These are phyloP conservation scores for Baccha elongata DNA, from an alignment of 2,888 invertebrate species.

Conservation along the genomic window DNA sequence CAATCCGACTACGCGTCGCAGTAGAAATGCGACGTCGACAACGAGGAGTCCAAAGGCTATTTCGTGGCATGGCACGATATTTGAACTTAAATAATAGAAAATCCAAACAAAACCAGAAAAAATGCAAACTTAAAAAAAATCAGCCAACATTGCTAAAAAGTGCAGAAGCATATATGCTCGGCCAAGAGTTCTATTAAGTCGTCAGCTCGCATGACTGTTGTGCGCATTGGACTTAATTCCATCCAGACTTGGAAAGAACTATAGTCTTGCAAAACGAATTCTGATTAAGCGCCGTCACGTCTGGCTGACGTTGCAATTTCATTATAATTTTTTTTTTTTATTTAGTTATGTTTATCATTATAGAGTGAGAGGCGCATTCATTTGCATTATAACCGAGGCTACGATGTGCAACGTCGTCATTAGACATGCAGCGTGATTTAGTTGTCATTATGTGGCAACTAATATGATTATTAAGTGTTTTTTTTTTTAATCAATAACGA, in stretches of 20 bases:
- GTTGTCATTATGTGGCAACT: slow-evolving; percentile 52
- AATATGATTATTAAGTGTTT: slow-evolving; percentile 39
- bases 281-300: slow-evolving; percentile 76
- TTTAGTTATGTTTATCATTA: slow-evolving; percentile 60
- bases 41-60: slow-evolving; percentile 4
- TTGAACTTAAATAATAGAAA: slow-evolving; percentile 49
- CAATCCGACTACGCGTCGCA: slow-evolving; percentile 16
- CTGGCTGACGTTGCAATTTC: slow-evolving; percentile 74
- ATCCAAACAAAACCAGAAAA: slow-evolving; percentile 1
- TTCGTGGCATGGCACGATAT: slow-evolving; percentile 27
- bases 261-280: slow-evolving; percentile 55
- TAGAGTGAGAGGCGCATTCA: slow-evolving; percentile 18
- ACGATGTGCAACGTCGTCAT: slow-evolving; percentile 57
- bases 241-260: slow-evolving; percentile 29
- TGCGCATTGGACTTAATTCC: slow-evolving; percentile 22
- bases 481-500: slow-evolving; percentile 35
- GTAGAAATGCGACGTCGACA: neutral
- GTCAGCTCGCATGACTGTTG: slow-evolving; percentile 5
- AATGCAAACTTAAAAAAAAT: neutral
- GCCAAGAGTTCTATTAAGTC: slow-evolving; percentile 1
- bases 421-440: slow-evolving; percentile 63
- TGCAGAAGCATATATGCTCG: slow-evolving; percentile 20
- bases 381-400: slow-evolving; percentile 52
- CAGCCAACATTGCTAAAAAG: slow-evolving; percentile 29
- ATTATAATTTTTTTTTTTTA: slow-evolving; percentile 51